phyloP scores from a whole-genome alignment of 2,888 invertebrate species.

The Linnaemya tessellans region DNA sequence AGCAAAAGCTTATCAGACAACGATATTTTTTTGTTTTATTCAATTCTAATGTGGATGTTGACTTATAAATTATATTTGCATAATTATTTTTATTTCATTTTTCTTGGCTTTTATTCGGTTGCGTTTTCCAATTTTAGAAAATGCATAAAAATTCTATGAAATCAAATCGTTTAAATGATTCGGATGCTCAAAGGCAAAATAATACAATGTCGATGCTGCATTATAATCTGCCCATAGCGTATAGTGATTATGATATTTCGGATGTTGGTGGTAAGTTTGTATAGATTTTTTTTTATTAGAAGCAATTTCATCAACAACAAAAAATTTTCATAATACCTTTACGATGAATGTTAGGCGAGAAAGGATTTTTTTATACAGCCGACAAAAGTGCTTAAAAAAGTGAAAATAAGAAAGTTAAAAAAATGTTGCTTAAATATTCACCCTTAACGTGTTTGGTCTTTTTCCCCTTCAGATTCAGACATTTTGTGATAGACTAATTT shows the following conservation, averaged over 20 bases:
- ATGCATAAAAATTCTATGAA: conserved; percentile 64
- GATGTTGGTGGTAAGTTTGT: conserved; percentile 37
- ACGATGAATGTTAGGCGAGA: background rate
- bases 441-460: too few relatives aligned
- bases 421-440: too few relatives aligned
- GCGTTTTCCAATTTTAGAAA: conserved; percentile 20
- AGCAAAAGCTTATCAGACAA: conserved; percentile 18
- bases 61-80: background rate
- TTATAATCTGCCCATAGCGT: conserved; percentile 40
- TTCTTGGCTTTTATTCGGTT: background rate
- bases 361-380: background rate
- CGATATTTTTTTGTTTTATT: background rate
- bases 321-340: too few relatives aligned
- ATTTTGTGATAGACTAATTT: too few relatives aligned
- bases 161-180: conserved; percentile 32
- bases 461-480: too few relatives aligned
- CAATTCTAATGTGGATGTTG: conserved; percentile 8
- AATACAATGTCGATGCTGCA: conserved; percentile 24
- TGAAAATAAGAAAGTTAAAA: too few relatives aligned
- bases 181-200: conserved; percentile 27
- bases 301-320: background rate
- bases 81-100: background rate
- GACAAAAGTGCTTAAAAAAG: background rate
- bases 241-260: conserved; percentile 50
- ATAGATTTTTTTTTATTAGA: background rate